Conservation (phyloP, 2,888 invertebrate species). For the Boloria euphrosyne region DNA sequence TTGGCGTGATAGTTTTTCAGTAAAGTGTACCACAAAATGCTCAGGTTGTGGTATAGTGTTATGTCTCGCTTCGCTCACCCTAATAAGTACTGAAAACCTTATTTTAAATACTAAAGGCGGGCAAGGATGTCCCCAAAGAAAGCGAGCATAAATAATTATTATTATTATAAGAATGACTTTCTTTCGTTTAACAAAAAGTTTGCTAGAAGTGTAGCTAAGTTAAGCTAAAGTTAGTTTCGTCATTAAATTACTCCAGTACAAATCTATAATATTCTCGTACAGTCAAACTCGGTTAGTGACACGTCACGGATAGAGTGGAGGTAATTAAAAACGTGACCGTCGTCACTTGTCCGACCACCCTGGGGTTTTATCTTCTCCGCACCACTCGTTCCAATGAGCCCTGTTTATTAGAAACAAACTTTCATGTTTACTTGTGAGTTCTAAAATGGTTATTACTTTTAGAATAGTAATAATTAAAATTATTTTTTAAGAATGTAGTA, state of each 20-base stretch:
- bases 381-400: constrained; percentile 62
- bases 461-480: constrained; percentile 8
- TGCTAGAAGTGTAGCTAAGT: too few relatives aligned
- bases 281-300: constrained; percentile 55
- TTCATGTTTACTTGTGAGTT: constrained; percentile 25
- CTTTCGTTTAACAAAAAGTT: too few relatives aligned
- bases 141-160: too few relatives aligned
- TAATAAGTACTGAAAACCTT: too few relatives aligned
- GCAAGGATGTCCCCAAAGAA: too few relatives aligned
- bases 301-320: constrained; percentile 70
- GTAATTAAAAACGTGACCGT: constrained; percentile 82
- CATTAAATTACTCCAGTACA: background rate
- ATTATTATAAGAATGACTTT: too few relatives aligned
- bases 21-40: too few relatives aligned
- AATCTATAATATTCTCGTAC: constrained; percentile 9
- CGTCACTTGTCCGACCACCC: constrained; percentile 73
- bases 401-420: constrained; percentile 69
- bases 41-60: too few relatives aligned
- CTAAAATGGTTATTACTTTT: constrained; percentile 25
- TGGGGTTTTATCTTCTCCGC: constrained; percentile 75
- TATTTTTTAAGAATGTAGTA: background rate
- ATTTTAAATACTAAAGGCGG: too few relatives aligned
- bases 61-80: too few relatives aligned
- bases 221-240: too few relatives aligned
- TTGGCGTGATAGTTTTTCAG: too few relatives aligned